Percentiles rank a stretch among this genome's conserved stretches.
These are phyloP conservation scores for Sclerodermus sp. DNA, from an alignment of 2,888 invertebrate species.

Conservation along the genomic window DNA sequence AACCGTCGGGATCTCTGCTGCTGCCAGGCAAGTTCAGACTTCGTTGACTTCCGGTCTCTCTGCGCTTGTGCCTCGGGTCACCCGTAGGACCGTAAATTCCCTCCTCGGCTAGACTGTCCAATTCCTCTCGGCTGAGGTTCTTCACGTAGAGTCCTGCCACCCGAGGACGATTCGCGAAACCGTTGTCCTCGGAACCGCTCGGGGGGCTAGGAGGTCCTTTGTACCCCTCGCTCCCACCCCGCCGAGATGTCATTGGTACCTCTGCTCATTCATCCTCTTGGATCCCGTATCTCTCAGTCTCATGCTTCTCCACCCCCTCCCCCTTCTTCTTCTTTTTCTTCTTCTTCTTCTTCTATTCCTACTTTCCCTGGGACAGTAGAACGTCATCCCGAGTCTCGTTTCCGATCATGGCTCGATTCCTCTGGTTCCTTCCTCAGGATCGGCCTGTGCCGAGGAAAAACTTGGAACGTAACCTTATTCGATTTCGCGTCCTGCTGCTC, in stretches of 20 bases:
- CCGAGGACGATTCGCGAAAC: constrained; percentile 45
- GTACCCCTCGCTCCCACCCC: constrained; percentile 50
- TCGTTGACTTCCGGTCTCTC: constrained; percentile 35
- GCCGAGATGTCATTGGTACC: constrained; percentile 54
- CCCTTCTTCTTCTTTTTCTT: background rate
- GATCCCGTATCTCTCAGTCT: constrained; percentile 18
- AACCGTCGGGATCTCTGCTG: constrained; percentile 20
- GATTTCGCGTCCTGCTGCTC: no score
- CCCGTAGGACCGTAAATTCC: constrained; percentile 41
- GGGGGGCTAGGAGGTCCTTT: constrained; percentile 49
- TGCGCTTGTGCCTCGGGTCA: constrained; percentile 27
- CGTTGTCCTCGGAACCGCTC: constrained; percentile 53
- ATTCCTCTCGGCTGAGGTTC: constrained; percentile 42
- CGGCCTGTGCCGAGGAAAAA: no score
- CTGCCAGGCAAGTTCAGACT: constrained; percentile 35
- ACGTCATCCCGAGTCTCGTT: no score
- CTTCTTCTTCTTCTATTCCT: constrained; percentile 1
- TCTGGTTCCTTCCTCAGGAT: no score
- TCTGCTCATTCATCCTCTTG: constrained; percentile 28
- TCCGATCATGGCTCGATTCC: no score
- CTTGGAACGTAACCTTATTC: no score
- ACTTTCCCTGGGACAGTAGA: no score
- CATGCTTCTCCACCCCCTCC: constrained; percentile 3
- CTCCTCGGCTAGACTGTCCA: constrained; percentile 39
- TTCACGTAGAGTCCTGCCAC: constrained; percentile 45